A percentile compares a stretch with the other conserved stretches of the same genome.
Conservation (phyloP, 2,797 vertebrate genomes). For the Enteromius viviparus region DNA sequence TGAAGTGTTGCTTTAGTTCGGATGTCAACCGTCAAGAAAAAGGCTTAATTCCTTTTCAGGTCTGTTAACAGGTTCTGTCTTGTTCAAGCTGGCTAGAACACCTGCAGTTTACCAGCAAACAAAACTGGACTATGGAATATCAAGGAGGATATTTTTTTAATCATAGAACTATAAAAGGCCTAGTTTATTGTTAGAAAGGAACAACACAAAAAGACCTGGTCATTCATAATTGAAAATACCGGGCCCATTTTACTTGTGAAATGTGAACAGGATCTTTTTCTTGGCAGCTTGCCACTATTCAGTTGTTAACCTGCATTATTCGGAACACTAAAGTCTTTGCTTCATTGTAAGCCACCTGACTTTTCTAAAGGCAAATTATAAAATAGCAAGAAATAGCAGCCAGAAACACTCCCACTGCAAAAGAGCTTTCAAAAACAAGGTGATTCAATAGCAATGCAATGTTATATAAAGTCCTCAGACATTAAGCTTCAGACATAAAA, state of each 20-base stretch:
- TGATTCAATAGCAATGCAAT: not conserved
- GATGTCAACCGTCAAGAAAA: not conserved
- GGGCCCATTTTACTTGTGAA: conserved; percentile 11
- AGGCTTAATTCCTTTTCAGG: not conserved
- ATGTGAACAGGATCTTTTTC: conserved; percentile 43
- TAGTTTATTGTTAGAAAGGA: conserved; percentile 12
- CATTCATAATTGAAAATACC: conserved; percentile 24
- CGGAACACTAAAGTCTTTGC: conserved; percentile 12
- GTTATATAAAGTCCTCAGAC: not conserved
- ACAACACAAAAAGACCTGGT: conserved; percentile 3
- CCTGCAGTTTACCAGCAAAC: not conserved
- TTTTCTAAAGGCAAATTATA: conserved; percentile 7
- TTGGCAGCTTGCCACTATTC: conserved; percentile 49
- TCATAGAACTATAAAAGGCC: not conserved
- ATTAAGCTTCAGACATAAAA: not conserved
- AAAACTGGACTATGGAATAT: not conserved
- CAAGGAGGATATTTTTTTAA: not conserved
- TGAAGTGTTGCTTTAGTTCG: conserved; percentile 13
- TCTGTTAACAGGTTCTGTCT: conserved; percentile 21
- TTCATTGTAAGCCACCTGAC: conserved; percentile 33
- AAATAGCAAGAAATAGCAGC: conserved; percentile 10
- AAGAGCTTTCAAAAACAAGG: not conserved
- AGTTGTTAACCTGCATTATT: conserved; percentile 38
- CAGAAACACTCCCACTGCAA: conserved; percentile 7
- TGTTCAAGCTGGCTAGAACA: not conserved